These are phyloP conservation scores for Manacus vitellinus DNA, from an alignment of 2,113 vertebrate genomes.

Conservation along the genomic window DNA sequence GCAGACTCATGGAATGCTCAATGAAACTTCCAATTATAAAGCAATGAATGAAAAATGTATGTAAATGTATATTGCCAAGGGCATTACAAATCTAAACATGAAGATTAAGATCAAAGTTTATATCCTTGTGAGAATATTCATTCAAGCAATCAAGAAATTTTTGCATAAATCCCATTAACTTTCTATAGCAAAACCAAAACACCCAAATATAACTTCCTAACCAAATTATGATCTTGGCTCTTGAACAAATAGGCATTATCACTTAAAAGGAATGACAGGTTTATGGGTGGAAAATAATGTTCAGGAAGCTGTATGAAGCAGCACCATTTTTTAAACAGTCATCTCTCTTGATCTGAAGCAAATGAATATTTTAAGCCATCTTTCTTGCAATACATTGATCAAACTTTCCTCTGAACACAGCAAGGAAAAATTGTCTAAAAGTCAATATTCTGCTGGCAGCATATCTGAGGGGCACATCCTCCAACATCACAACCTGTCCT, in stretches of 20 bases:
- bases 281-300: neutral
- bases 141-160: conserved; percentile 31
- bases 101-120: conserved; percentile 39
- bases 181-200: conserved; percentile 20
- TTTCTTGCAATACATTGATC: neutral
- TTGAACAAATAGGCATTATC: conserved; percentile 22
- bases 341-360: neutral
- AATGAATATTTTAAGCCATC: conserved; percentile 34
- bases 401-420: neutral
- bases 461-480: neutral
- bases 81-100: neutral
- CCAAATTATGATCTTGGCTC: conserved; percentile 13
- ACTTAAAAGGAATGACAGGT: conserved; percentile 3
- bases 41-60: conserved; percentile 18
- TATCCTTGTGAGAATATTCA: conserved; percentile 22
- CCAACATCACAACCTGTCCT: neutral
- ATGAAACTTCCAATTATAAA: conserved; percentile 32
- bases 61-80: neutral
- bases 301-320: neutral
- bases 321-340: neutral
- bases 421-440: neutral
- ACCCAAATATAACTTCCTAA: conserved; percentile 30
- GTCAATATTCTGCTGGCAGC: neutral
- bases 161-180: conserved; percentile 50
- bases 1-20: neutral